phyloP scores from a whole-genome alignment of 2,888 invertebrate genomes.

The Resseliella maxima region DNA sequence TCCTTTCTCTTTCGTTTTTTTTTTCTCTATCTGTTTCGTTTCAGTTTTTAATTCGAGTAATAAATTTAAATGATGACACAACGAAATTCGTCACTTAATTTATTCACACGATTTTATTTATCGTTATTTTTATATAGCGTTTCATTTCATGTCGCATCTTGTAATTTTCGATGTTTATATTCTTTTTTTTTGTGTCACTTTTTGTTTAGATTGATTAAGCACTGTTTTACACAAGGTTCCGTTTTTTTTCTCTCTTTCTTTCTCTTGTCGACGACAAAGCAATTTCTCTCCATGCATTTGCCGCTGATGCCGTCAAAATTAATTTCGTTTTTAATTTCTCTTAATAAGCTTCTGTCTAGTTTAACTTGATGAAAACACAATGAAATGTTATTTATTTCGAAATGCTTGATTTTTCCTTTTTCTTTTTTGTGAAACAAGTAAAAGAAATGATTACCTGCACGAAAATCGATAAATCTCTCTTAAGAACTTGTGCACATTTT shows the following conservation, averaged over 20 bases:
- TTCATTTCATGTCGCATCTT: background rate
- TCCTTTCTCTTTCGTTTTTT: too few relatives aligned
- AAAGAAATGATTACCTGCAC: too few relatives aligned
- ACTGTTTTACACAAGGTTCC: background rate
- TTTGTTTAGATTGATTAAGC: background rate
- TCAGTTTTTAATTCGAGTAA: conserved; percentile 18
- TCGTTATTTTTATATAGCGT: background rate
- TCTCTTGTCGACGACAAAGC: too few relatives aligned
- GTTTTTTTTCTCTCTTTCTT: too few relatives aligned
- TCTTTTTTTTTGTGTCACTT: background rate
- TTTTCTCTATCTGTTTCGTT: background rate
- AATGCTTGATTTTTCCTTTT: too few relatives aligned
- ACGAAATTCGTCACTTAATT: conserved; percentile 25
- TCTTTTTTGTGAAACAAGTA: background rate
- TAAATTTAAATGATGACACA: conserved; percentile 35
- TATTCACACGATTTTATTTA: background rate
- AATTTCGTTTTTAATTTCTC: background rate
- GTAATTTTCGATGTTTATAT: background rate
- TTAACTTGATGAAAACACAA: background rate
- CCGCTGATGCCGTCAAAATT: background rate
- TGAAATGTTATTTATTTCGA: background rate
- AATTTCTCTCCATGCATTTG: background rate
- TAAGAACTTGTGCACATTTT: background rate
- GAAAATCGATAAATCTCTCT: background rate
- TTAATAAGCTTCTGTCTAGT: background rate